These are phyloP conservation scores for Emydoidea blandingii DNA, from an alignment of 2,797 vertebrate genomes.

Conservation along the genomic window DNA sequence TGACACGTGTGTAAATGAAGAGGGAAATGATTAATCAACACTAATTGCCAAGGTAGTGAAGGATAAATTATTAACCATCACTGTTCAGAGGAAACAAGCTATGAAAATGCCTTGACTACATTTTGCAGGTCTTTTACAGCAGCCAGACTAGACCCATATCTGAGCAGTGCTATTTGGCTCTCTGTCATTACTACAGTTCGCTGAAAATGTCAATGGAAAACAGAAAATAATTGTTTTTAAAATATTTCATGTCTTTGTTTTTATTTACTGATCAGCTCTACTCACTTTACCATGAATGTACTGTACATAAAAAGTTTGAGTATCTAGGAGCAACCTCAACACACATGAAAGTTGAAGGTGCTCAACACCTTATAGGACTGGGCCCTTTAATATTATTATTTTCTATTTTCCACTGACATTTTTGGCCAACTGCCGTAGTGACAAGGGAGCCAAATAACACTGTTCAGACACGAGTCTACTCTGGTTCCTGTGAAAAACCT, in stretches of 20 bases:
- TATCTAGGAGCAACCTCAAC: not conserved
- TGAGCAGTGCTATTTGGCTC: not conserved
- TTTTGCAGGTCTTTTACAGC: not conserved
- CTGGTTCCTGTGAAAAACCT: not conserved
- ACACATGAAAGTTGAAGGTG: not conserved
- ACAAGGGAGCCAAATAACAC: not conserved
- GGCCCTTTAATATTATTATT: accelerated
- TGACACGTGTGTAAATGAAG: slow-evolving; percentile 35
- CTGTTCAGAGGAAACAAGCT: not conserved
- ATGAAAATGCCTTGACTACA: not conserved
- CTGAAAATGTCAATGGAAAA: not conserved
- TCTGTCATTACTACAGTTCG: not conserved
- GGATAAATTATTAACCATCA: slow-evolving; percentile 63
- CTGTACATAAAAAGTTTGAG: not conserved
- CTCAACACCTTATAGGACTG: not conserved
- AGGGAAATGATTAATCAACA: slow-evolving; percentile 47
- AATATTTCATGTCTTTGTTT: not conserved
- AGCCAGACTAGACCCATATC: not conserved
- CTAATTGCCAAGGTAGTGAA: slow-evolving; percentile 27
- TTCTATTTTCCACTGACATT: not conserved
- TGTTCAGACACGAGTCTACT: not conserved
- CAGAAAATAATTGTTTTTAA: not conserved
- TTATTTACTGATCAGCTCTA: accelerated
- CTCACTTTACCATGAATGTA: not conserved
- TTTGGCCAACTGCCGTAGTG: not conserved